These are phyloP conservation scores for Channa maculata DNA, from an alignment of 2,113 vertebrate species.

Conservation along the genomic window DNA sequence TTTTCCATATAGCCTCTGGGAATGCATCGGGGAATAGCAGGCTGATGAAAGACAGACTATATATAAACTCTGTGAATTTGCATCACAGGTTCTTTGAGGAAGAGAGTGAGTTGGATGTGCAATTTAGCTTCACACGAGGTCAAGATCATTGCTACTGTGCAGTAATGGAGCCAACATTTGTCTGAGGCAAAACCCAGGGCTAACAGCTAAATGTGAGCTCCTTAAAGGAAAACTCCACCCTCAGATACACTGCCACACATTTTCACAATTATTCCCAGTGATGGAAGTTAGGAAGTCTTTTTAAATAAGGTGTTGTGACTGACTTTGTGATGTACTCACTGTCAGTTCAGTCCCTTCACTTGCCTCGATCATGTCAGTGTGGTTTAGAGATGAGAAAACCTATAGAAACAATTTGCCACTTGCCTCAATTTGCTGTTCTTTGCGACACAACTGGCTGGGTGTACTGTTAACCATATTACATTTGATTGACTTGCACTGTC, in stretches of 20 bases:
- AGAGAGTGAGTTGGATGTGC: conserved; percentile 45
- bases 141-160: conserved; percentile 58
- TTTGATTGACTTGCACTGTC: no score
- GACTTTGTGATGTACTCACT: not conserved
- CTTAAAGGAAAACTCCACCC: conserved; percentile 59
- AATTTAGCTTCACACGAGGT: conserved; percentile 60
- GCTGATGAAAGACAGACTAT: conserved; percentile 78
- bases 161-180: conserved; percentile 32
- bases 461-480: no score
- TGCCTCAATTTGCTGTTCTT: not conserved
- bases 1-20: conserved; percentile 79
- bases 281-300: not conserved
- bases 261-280: not conserved
- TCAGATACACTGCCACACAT: not conserved
- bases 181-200: conserved; percentile 46
- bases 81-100: conserved; percentile 66
- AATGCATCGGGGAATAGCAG: conserved; percentile 74
- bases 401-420: not conserved
- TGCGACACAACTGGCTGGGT: no score
- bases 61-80: conserved; percentile 76
- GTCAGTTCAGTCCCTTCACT: not conserved
- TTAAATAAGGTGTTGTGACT: not conserved
- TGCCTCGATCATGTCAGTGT: not conserved
- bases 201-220: conserved; percentile 46
- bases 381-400: conserved; percentile 11